Evolutionary conservation across 2,797 vertebrate genomes (phyloP), one percentile per base, ranked within the genome.

Genomic region (Chromis chromis): DNA sequence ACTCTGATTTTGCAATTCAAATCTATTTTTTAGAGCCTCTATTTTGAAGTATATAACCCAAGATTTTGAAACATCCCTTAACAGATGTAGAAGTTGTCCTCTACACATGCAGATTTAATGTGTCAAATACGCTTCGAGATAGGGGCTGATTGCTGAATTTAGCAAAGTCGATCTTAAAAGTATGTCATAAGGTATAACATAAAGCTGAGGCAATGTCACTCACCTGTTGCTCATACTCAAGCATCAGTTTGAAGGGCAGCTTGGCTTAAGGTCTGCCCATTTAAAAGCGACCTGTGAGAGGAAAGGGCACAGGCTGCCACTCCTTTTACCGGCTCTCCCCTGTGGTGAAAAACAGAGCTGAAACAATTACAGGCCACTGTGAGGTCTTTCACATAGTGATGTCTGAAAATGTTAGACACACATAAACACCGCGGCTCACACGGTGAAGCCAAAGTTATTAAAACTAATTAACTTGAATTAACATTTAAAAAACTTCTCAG

Each of bases 391-490:
- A 72, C 75, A 54, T 39, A 54, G 67, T 3, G 55, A 65, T 55
- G 81, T 84, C 83, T 82, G 77, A 65, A 87, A 89, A 88, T 89
- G 86, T 88, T 81, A 72, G 64, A 80, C 83, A 66, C 82, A 61
- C 77, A 78, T 70, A 91, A 88, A 91, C 86, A 85, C 72, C 59
- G 59, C 25, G 75, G 49, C 75, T 84, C 56, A 48, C 71, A 61
- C 59, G 4, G 52, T 25, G 59, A 78, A 87, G 82, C 75, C 83
- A 85, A 88, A 84, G 88, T 91, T 92, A 92, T 90, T 91, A 86
- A 82, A 92, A 91, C 84, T 75, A 91, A 94, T 93, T 93, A 92
- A 88, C 84, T 91, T 77, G 67, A 91, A 93, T 93, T 92, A 92
- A 91, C 91, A 92, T 93, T 92, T 87, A 55, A 88, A 87, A 90